Conservation (phyloP, 2,888 invertebrate genomes). For the Ceramica pisi region DNA sequence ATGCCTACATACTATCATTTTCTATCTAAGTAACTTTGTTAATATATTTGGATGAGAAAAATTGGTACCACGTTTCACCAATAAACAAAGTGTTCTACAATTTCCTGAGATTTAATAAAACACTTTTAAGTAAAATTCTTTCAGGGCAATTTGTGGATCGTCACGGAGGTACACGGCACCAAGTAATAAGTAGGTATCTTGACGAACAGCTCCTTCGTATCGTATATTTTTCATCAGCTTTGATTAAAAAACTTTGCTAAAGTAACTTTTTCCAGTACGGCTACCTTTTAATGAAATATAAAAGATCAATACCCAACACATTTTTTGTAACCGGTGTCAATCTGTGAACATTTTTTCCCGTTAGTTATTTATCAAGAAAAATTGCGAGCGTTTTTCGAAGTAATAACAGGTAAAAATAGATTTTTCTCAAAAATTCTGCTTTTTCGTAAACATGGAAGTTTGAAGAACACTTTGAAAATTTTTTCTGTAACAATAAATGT, state of each 20-base stretch:
- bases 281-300: slow-evolving; percentile 73
- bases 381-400: slow-evolving; percentile 32
- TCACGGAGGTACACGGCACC: slow-evolving; percentile 36
- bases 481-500: not conserved
- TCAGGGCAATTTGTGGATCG: slow-evolving; percentile 55
- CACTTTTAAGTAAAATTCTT: slow-evolving; percentile 37
- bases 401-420: not conserved
- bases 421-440: slow-evolving; percentile 12
- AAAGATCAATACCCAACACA: slow-evolving; percentile 67
- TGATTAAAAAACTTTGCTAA: slow-evolving; percentile 81
- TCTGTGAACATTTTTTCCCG: slow-evolving; percentile 45
- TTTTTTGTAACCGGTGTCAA: slow-evolving; percentile 58
- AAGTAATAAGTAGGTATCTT: slow-evolving; percentile 58
- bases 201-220: slow-evolving; percentile 60
- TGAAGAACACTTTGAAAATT: not conserved
- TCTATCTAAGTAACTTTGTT: not conserved
- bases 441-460: not conserved
- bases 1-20: not conserved
- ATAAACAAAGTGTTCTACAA: slow-evolving; percentile 11
- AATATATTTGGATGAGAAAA: not conserved
- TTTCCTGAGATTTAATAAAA: slow-evolving; percentile 34
- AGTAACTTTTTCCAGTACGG: slow-evolving; percentile 69
- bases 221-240: slow-evolving; percentile 79
- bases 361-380: slow-evolving; percentile 45
- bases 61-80: not conserved